Percentiles rank a stretch among this genome's conserved stretches.
These are phyloP conservation scores for Paratrypauchen microcephalus DNA, from an alignment of 2,797 vertebrate genomes.

Conservation along the genomic window DNA sequence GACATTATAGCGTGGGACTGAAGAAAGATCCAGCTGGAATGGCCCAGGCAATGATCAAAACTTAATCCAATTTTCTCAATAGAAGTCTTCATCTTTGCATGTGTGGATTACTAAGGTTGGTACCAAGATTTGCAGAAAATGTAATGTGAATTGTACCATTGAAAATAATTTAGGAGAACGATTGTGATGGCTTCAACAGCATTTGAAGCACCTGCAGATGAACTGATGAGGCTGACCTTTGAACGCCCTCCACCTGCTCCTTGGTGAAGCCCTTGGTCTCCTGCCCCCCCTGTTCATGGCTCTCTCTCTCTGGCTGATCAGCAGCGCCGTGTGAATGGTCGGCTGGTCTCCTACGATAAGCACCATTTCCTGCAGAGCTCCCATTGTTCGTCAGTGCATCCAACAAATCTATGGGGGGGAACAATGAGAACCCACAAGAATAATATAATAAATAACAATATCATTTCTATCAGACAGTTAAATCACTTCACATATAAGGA, in stretches of 20 bases:
- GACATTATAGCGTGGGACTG: not conserved
- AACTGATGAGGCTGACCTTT: conserved; percentile 77
- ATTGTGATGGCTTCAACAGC: not conserved
- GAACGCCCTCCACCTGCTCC: conserved; percentile 92
- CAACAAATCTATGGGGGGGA: conserved; percentile 78
- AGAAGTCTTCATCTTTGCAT: too few species aligned
- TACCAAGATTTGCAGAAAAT: too few species aligned
- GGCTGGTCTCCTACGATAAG: conserved; percentile 79
- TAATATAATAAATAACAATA: not conserved
- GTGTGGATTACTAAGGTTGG: too few species aligned
- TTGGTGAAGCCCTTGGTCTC: conserved; percentile 87
- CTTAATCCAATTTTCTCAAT: not conserved
- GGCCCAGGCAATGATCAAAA: not conserved
- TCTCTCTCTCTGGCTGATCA: conserved; percentile 62
- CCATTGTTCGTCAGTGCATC: conserved; percentile 88
- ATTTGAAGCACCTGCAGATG: not conserved
- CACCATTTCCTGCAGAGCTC: conserved; percentile 81
- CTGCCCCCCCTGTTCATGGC: conserved; percentile 53
- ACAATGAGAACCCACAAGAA: not conserved
- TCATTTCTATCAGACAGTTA: not conserved
- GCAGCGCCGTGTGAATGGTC: conserved; percentile 60
- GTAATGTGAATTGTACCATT: too few species aligned
- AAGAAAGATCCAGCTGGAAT: too few species aligned
- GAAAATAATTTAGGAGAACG: too few species aligned
- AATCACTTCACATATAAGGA: not conserved